Evolutionary conservation across 2,888 invertebrate genomes (phyloP), one percentile per base, ranked within the genome.

Genomic region (Buathra laborator): DNA sequence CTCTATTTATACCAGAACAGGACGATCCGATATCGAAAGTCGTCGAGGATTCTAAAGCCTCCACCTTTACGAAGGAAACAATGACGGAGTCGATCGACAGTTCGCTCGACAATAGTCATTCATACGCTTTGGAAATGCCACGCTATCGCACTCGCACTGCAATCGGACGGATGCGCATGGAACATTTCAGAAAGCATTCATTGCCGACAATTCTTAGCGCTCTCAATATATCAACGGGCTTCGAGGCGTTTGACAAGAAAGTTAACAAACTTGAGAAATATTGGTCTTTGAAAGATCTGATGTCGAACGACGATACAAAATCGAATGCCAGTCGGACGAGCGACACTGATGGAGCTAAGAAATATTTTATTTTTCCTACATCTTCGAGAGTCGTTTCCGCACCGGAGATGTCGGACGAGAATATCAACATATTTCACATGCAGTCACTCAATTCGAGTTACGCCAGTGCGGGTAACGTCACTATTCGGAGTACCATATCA

Each of bases 221-320:
- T 3, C 62, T 92, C 4, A 88, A 89, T 62, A 87, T 91, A 3
- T 81, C 88, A 0, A 87, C 88, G 4, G 78, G 75, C 43, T 83
- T 86, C n/a, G 78, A 87, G 14, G 67, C 77, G 10, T 24, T 67
- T 19, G 16, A 53, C 51, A 77, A 83, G 37, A 90, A 90, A 67
- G 87, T 89, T n/a, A 92, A 92, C 75, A 90, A 89, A 16, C 81
- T 92, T 12, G 91, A 92, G n/a, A 92, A 92, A 72, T 92, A 92
- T 80, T 92, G 91, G 92, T 92, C 92, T 0, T 64, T 92, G 48
- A 92, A 92, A 56, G 92, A 92, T 78, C 80, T 92, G 1, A 90
- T 90, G 84, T 88, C 89, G 1, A 89, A 70, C 70, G 90, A 90
- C 1, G 89, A 89, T 12, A 56, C 87, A 1, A 87, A 83, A 59